phyloP scores from a whole-genome alignment of 2,888 invertebrate species.

The Subacronicta megacephala region DNA sequence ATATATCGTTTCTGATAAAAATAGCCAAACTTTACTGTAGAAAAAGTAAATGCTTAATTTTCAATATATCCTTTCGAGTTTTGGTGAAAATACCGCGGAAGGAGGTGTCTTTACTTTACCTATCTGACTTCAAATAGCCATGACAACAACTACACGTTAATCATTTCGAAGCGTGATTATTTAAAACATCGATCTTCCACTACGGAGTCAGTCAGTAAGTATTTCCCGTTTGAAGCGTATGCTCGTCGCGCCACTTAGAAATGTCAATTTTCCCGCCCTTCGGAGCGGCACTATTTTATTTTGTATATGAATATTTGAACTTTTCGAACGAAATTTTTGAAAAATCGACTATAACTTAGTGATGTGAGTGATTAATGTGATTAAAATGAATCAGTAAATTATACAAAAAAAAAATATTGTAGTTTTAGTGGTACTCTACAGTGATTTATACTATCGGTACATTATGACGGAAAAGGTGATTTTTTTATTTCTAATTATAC shows the following conservation, averaged over 20 bases:
- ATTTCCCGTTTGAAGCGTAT: constrained; percentile 66
- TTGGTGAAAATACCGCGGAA: no score
- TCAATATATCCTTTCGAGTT: no score
- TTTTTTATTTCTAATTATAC: neutral
- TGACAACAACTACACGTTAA: constrained; percentile 44
- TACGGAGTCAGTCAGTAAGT: constrained; percentile 67
- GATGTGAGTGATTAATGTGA: constrained; percentile 30
- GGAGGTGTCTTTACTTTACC: no score
- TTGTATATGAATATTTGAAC: constrained; percentile 29
- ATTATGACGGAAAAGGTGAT: constrained; percentile 55
- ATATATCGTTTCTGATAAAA: no score
- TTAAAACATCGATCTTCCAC: constrained; percentile 58
- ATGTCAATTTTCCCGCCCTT: constrained; percentile 65
- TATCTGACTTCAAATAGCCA: constrained; percentile 36
- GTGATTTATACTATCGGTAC: neutral
- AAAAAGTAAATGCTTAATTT: no score
- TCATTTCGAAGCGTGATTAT: constrained; percentile 60
- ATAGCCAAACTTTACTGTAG: no score
- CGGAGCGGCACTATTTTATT: constrained; percentile 23
- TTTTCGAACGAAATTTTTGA: constrained; percentile 25
- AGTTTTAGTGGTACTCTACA: constrained; percentile 24
- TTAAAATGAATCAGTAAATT: constrained; percentile 8
- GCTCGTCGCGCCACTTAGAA: constrained; percentile 65
- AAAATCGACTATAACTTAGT: constrained; percentile 23
- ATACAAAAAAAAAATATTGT: constrained; percentile 20